Percentiles rank a stretch among this genome's conserved stretches.
Evolutionary conservation across 1,140 invertebrate species (phyloP).

Genomic region (Drosophila murphyi): DNA sequence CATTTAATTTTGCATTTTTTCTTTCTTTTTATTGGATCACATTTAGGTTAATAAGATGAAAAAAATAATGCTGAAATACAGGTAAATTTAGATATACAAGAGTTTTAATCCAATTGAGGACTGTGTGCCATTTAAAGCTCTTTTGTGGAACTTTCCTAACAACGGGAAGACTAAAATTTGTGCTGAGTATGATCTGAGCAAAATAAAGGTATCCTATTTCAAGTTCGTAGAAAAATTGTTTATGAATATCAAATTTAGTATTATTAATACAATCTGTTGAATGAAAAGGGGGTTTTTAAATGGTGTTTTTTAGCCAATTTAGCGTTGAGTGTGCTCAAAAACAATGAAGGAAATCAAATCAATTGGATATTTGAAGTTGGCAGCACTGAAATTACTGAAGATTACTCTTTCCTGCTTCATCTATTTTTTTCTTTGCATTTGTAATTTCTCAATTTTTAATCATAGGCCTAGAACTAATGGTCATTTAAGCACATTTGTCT

Average conservation of each 20-base stretch:
- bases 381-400: slow-evolving; percentile 12
- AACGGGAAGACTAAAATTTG: slow-evolving; percentile 55
- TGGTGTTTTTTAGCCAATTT: no score
- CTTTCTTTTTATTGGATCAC: slow-evolving; percentile 57
- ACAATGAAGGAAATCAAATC: no score
- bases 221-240: no score
- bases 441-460: slow-evolving; percentile 14
- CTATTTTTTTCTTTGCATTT: background rate
- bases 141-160: slow-evolving; percentile 20
- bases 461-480: slow-evolving; percentile 13
- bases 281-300: no score
- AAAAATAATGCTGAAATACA: slow-evolving; percentile 41
- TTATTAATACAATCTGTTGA: no score
- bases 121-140: slow-evolving; percentile 22
- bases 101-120: slow-evolving; percentile 12
- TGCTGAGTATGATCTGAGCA: slow-evolving; percentile 52
- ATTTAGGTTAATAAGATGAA: slow-evolving; percentile 63
- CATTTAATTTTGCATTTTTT: background rate
- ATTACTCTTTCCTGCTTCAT: background rate
- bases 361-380: slow-evolving; percentile 7
- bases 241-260: no score
- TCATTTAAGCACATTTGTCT: background rate
- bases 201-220: slow-evolving; percentile 5
- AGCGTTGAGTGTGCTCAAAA: no score
- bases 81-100: background rate